Evolutionary conservation across 2,888 invertebrate genomes (phyloP), one percentile per base, ranked within the genome.

Genomic region (Hesperia comma): DNA sequence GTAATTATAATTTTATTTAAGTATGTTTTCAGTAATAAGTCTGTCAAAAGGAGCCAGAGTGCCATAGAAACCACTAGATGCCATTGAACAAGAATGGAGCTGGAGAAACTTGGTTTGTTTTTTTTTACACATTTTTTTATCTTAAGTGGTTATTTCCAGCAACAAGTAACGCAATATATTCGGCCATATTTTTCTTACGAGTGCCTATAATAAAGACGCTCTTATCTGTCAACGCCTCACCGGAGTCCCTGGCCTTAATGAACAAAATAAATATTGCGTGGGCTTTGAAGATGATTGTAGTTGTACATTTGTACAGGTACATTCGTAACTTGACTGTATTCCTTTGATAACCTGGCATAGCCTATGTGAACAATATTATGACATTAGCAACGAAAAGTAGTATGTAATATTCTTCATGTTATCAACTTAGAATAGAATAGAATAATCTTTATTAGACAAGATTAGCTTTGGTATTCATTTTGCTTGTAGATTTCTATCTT

Each of bases 191-290:
- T 64, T 64, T 64, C 58, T 64, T 64, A 60, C 54, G 53, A 64
- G 58, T 64, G 51, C 63, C 51, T 64, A 58, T 64, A 64, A 64
- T 60, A 64, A 64, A 64, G 53, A 53, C 64, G 43, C 64, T 58
- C 64, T 60, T 64, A 64, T 64, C 64, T 64, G 64, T 64, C 64
- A 64, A 64, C 64, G 64, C 64, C 64, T 64, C 58, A 58, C 64
- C 32, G 21, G 51, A 51, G 49, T 14, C 51, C 51, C 51, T 51
- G 58, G 64, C 33, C 58, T 60, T 64, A 64, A 60, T 64, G 60
- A 64, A 64, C 58, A 64, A 64, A 64, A 64, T 64, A 64, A 64
- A 64, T 64, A 51, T 51, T 26, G 64, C 43, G 64, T 33, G n/a
- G 53, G 64, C 58, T 64, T 64, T 54, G 58, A 60, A 53, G 64